Evolutionary conservation across 2,888 invertebrate species (phyloP), one percentile per base, ranked within the genome.

Genomic region (Chorisops tibialis): DNA sequence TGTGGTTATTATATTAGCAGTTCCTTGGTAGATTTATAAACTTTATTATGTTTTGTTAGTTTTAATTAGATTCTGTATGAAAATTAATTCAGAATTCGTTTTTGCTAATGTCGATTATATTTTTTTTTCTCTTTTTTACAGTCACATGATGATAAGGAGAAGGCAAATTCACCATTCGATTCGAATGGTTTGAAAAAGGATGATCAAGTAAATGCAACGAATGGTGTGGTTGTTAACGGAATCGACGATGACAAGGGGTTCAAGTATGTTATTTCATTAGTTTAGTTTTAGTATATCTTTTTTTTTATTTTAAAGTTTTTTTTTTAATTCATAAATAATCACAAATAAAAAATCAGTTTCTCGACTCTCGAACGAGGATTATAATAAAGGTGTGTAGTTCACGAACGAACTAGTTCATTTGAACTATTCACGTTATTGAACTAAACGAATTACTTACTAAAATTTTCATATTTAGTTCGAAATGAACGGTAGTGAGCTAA

Each of bases 201-300:
- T 71, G 80, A 81, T 70, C 76, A 76, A 73, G 75, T 74, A 67
- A 78, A 83, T 74, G 82, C 82, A 66, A 83, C 84, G 72, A 85
- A 85, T 63, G 84, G 84, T 69, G 75, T 74, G 61, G 74, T 79
- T 62, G 81, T 81, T 74, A 88, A 88, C 77, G 87, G 87, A 68
- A 81, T 91, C 69, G 92, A 92, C 71, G 94, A 94, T 73, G 93
- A 92, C 72, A 92, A 91, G 81, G 88, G 88, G 69, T 93, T 91
- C 79, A 93, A 93, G 93, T 93, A 77, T 88, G 91, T 87, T 30
- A 30, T 30, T 30, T 30, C 9, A 9, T 30, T 30, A 7, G 30
- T 30, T 30, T 30, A 67, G 56, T 64, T 61, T 14, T n/a, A 24
- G n/a, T 62, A 66, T 67, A 21, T 3, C 2, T 22, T 24, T 49